Percentiles rank a stretch among this genome's conserved stretches.
Evolutionary conservation across 2,888 invertebrate genomes (phyloP).

Genomic region (Noctua comes): DNA sequence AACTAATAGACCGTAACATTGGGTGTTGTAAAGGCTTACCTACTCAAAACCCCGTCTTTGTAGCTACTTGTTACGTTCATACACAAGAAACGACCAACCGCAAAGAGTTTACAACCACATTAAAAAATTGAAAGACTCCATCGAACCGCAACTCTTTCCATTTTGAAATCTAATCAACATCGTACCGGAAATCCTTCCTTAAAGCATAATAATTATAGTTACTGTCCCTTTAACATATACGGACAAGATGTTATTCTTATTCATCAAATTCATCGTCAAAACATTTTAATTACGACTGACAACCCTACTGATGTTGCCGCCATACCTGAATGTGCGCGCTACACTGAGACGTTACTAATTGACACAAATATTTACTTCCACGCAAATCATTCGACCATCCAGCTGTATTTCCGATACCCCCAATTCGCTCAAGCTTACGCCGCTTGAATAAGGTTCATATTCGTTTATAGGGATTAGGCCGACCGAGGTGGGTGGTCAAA

Average conservation of each 20-base stretch:
- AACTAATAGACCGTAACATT: not conserved
- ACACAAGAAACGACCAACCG: not conserved
- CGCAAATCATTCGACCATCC: conserved; percentile 62
- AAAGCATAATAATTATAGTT: conserved; percentile 3
- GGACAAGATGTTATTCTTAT: conserved; percentile 8
- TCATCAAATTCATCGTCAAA: conserved; percentile 41
- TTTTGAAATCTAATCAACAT: conserved; percentile 34
- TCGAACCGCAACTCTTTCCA: conserved; percentile 11
- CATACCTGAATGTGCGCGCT: conserved; percentile 29
- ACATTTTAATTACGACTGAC: conserved; percentile 43
- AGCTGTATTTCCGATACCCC: conserved; percentile 53
- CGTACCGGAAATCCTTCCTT: conserved; percentile 54
- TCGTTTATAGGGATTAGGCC: conserved; percentile 43
- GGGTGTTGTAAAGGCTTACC: not conserved
- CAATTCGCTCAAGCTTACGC: conserved; percentile 7
- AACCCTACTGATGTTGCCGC: conserved; percentile 46
- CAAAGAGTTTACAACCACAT: conserved; percentile 5
- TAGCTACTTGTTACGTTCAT: not conserved
- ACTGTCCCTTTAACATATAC: conserved; percentile 11
- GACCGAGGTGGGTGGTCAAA: conserved; percentile 61
- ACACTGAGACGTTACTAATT: conserved; percentile 64
- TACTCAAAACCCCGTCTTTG: not conserved
- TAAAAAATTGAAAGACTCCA: not conserved
- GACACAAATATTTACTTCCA: conserved; percentile 75
- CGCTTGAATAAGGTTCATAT: conserved; percentile 27